A percentile compares a stretch with the other conserved stretches of the same genome.
phyloP scores from a whole-genome alignment of 35 echinoderm and acorn worm species.

The Diadema setosum region DNA sequence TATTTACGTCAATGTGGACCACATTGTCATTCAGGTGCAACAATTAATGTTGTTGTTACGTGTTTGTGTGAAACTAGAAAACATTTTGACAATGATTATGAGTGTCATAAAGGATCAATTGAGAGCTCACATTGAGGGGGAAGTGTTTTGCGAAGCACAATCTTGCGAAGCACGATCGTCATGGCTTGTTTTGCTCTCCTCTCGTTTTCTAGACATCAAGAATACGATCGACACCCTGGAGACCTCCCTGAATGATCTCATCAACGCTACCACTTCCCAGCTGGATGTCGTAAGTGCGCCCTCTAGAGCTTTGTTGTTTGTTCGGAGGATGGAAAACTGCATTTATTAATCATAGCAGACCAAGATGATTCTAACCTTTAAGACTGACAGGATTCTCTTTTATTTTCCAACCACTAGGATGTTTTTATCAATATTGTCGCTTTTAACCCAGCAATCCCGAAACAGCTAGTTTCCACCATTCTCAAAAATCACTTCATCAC shows the following conservation, averaged over 20 bases:
- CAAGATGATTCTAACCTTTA: no score
- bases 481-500: no score
- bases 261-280: not conserved
- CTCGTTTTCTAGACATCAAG: conserved; percentile 5
- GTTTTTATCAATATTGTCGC: no score
- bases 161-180: not conserved
- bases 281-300: not conserved
- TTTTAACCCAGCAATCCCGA: no score
- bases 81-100: not conserved
- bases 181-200: not conserved
- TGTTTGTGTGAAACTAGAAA: not conserved
- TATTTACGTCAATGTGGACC: no score
- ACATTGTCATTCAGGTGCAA: not conserved
- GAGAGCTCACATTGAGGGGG: not conserved
- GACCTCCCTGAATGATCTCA: not conserved
- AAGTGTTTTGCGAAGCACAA: not conserved
- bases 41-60: not conserved
- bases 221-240: not conserved
- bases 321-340: no score
- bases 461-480: no score
- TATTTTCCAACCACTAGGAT: no score
- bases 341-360: no score
- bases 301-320: not conserved
- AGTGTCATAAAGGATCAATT: not conserved
- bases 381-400: no score